Percentiles rank a stretch among this genome's conserved stretches.
Evolutionary conservation across 2,797 vertebrate genomes (phyloP).

Genomic region (Pangasius larnaudii): DNA sequence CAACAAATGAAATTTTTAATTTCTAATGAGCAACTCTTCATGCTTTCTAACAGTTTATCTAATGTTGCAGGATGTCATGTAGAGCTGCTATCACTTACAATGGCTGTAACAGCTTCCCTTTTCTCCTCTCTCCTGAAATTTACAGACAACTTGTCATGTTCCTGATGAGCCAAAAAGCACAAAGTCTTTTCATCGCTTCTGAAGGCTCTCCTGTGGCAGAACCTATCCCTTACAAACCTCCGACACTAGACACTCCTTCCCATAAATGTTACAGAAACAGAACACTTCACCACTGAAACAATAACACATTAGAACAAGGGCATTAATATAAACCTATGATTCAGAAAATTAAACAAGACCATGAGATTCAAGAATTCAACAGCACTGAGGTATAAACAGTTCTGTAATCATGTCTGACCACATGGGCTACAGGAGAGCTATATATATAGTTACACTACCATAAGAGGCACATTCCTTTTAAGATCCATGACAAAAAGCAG

Average conservation of each 20-base stretch:
- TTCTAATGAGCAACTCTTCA: not conserved
- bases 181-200: not conserved
- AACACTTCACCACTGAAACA: not conserved
- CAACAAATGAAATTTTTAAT: not conserved
- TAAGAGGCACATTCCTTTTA: not conserved
- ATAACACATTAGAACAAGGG: not conserved
- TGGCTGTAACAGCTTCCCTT: not conserved
- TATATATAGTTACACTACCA: not conserved
- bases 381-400: not conserved
- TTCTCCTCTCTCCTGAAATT: not conserved
- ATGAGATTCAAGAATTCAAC: not conserved
- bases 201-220: not conserved
- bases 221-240: not conserved
- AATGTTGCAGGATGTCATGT: not conserved
- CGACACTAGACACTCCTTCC: not conserved
- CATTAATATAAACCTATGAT: not conserved
- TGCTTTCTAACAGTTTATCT: not conserved
- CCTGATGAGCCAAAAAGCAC: not conserved
- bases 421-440: not conserved
- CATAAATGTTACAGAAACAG: not conserved
- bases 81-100: not conserved
- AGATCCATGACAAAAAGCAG: conserved; percentile 10
- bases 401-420: not conserved
- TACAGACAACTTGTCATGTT: not conserved
- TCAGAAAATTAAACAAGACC: not conserved